Evolutionary conservation across 2,888 invertebrate species (phyloP).

Genomic region (Xylocampa areola): DNA sequence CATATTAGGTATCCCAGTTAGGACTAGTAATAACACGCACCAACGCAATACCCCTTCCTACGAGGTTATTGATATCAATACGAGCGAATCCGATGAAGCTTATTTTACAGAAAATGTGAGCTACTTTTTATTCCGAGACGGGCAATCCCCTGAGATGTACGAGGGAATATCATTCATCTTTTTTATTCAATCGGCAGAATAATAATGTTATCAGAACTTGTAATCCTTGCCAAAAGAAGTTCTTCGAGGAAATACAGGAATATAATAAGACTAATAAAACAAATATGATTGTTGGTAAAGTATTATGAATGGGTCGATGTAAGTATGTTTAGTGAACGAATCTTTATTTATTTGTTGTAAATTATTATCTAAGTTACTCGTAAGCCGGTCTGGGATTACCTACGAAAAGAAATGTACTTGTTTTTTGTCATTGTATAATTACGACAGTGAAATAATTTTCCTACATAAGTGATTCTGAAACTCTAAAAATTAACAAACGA

Average conservation of each 20-base stretch:
- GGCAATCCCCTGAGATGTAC: slow-evolving; percentile 48
- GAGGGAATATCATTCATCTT: slow-evolving; percentile 50
- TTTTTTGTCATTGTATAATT: too few relatives aligned
- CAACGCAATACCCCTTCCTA: slow-evolving; percentile 7
- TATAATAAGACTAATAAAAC: slow-evolving; percentile 14
- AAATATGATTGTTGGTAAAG: slow-evolving; percentile 15
- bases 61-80: slow-evolving; percentile 31
- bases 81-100: slow-evolving; percentile 20
- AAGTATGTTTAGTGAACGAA: too few relatives aligned
- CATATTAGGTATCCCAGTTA: not conserved
- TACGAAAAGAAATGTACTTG: too few relatives aligned
- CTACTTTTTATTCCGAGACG: slow-evolving; percentile 50
- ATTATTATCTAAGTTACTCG: too few relatives aligned
- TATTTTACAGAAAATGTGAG: slow-evolving; percentile 48
- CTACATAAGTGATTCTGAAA: too few relatives aligned
- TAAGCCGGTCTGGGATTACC: too few relatives aligned
- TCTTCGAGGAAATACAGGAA: slow-evolving; percentile 21
- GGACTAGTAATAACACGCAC: not conserved
- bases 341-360: too few relatives aligned
- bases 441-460: too few relatives aligned
- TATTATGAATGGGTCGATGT: not conserved
- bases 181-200: slow-evolving; percentile 53
- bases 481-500: too few relatives aligned
- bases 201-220: slow-evolving; percentile 48
- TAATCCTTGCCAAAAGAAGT: slow-evolving; percentile 36